Base-by-base conservation (phyloP, 2,888 invertebrate species). In the Omphaloscelis lunosa region DNA sequence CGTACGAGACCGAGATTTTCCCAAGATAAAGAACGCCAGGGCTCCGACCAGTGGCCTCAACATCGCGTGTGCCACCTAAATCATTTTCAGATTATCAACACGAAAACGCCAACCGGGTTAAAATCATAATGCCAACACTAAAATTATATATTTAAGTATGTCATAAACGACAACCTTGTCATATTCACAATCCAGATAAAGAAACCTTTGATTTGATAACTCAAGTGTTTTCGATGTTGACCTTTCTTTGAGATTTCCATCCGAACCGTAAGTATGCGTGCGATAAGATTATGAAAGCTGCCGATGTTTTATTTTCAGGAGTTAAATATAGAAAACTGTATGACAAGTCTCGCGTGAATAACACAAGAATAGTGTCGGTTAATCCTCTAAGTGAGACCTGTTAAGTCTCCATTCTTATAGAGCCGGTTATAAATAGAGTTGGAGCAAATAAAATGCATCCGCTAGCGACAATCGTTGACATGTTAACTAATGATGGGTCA, bases 401-500 rank as follows among this genome's bases (percentile, higher is more conserved):
- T 85, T 77, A 79, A 86, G 84, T 79, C 78, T 83, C 82, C 75
- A 83, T 85, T 84, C 83, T 83, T 87, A 83, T 83, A 89, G 87
- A 90, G 88, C 82, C 75, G 79, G 85, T 86, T 89, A 90, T 90
- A 90, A 90, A 92, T 92, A 93, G 92, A 90, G 91, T 87, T 85
- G 90, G 89, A 92, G 93, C 94, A 92, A 95, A 95, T 95, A 95
- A 95, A 93, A 93, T 88, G 92, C 93, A 95, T 95, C 95, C 95
- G 95, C 90, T 89, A 80, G 85, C 91, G 93, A 95, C 94, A 93
- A 91, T 90, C 91, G 94, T 90, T 95, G 95, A 95, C 95, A 95
- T 90, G 91, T 91, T 92, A 94, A 95, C 94, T 95, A 96, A 96
- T 95, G 96, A 93, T 93, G 91, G 92, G 92, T 91, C 96, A 96